Conservation (phyloP, 2,113 vertebrate species). For the Diadophis punctatus region DNA sequence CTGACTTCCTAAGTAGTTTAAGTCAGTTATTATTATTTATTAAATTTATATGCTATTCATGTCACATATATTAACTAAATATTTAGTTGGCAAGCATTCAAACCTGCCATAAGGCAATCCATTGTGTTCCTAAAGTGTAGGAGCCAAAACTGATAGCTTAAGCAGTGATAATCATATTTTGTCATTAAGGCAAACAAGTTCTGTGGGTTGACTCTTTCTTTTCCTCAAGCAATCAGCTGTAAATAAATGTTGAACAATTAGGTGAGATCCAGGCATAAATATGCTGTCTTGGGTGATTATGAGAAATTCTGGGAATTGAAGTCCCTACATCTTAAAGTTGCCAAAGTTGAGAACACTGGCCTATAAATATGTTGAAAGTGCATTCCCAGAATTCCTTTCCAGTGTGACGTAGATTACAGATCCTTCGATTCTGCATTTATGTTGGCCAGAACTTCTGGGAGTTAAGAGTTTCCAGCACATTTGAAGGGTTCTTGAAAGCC, state of each 20-base stretch:
- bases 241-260: background rate
- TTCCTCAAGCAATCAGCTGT: background rate
- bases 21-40: background rate
- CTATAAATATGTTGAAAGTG: background rate
- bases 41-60: background rate
- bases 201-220: background rate
- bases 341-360: background rate
- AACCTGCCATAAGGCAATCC: background rate
- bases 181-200: background rate
- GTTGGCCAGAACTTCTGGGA: background rate
- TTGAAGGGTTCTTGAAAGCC: background rate
- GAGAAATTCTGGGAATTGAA: background rate
- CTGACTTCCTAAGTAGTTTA: background rate
- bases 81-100: background rate
- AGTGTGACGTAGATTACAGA: background rate
- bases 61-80: background rate
- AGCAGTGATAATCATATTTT: background rate
- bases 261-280: background rate
- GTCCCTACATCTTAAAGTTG: background rate
- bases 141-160: background rate
- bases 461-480: background rate
- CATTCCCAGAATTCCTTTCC: background rate
- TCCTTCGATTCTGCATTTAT: background rate
- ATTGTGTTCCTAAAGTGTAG: background rate
- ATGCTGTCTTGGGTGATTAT: background rate